Conservation (phyloP, 2,113 vertebrate genomes). For the Calyptommatus sinebrachiatus region DNA sequence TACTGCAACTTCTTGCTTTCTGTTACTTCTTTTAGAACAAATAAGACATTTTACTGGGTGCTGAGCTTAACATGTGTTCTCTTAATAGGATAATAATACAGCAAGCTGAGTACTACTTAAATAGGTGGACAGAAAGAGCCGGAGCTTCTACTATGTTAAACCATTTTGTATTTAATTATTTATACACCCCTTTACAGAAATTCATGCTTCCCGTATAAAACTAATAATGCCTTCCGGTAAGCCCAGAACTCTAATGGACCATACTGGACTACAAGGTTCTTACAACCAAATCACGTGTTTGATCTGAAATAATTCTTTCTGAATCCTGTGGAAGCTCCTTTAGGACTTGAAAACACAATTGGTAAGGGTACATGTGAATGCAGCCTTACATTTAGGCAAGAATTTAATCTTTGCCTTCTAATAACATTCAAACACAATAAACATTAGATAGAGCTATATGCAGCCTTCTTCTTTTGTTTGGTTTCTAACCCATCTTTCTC, state of each 20-base stretch:
- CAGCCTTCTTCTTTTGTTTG: too few relatives aligned
- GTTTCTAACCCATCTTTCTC: too few relatives aligned
- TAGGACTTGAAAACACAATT: background rate
- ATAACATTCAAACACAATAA: too few relatives aligned
- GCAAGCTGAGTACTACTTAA: background rate
- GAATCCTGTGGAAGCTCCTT: background rate
- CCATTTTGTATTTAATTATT: constrained; percentile 13
- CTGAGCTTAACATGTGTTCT: background rate
- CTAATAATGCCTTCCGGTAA: background rate
- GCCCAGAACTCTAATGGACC: background rate
- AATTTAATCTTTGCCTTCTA: too few relatives aligned
- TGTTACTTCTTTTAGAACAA: background rate
- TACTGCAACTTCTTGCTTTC: background rate
- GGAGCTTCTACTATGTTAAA: background rate
- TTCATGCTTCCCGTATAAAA: background rate
- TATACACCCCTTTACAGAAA: background rate
- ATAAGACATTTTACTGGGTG: background rate
- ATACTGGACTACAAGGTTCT: background rate
- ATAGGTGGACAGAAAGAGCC: background rate
- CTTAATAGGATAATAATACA: constrained; percentile 9
- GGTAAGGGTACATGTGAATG: background rate
- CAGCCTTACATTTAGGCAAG: too few relatives aligned
- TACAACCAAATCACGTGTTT: background rate
- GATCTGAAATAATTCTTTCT: background rate
- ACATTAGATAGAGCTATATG: too few relatives aligned